phyloP scores from a whole-genome alignment of 1,140 invertebrate species.

The Drosophila bocqueti region DNA sequence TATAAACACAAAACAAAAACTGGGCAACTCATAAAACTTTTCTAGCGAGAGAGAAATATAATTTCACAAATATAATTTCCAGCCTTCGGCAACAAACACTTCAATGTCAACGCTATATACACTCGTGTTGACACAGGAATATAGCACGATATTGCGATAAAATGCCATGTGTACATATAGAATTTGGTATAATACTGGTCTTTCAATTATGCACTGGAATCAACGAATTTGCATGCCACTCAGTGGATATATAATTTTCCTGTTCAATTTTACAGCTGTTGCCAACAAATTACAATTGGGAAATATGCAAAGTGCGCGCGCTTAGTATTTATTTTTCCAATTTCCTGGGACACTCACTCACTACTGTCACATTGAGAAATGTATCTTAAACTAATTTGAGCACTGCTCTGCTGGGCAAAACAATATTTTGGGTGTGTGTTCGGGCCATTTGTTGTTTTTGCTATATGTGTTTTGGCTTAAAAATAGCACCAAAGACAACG shows the following conservation, averaged over 20 bases:
- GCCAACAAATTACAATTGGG: slow-evolving; percentile 58
- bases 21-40: slow-evolving; percentile 17
- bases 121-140: not conserved
- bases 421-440: slow-evolving; percentile 50
- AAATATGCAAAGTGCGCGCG: slow-evolving; percentile 18
- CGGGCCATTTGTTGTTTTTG: slow-evolving; percentile 38
- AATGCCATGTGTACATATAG: not conserved
- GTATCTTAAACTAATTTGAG: slow-evolving; percentile 82
- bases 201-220: slow-evolving; percentile 29
- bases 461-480: slow-evolving; percentile 41
- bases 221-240: slow-evolving; percentile 1
- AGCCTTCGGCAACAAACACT: slow-evolving; percentile 25
- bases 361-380: slow-evolving; percentile 81
- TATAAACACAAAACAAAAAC: slow-evolving; percentile 39
- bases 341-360: slow-evolving; percentile 63
- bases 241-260: slow-evolving; percentile 19
- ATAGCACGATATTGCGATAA: slow-evolving; percentile 5
- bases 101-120: slow-evolving; percentile 56
- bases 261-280: slow-evolving; percentile 58
- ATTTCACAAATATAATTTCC: slow-evolving; percentile 32
- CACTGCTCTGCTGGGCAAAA: slow-evolving; percentile 64
- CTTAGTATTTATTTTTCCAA: slow-evolving; percentile 64
- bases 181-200: not conserved
- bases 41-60: slow-evolving; percentile 14
- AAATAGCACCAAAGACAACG: slow-evolving; percentile 65